Evolutionary conservation across 2,888 invertebrate species (phyloP), one percentile per base, ranked within the genome.

Genomic region (Nomada flava): DNA sequence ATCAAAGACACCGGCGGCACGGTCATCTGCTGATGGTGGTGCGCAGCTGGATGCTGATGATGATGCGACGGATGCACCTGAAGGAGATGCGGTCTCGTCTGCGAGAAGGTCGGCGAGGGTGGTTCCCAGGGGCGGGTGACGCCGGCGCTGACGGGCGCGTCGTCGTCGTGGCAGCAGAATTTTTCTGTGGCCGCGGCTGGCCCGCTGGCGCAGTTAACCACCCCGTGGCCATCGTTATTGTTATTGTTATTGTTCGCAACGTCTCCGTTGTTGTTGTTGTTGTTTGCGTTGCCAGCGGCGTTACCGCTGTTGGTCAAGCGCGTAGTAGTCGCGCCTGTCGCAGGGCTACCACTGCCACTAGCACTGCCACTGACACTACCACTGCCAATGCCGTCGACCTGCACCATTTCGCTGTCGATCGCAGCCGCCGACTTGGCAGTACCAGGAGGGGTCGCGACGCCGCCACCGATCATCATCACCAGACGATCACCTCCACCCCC

Each of bases 381-480:
- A 91, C 91, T 92, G 90, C 91, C 91, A 87, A 91, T 91, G 88
- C 91, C 91, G 87, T 93, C 92, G 89, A 92, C 91, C 86, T 90
- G 90, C 78, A 93, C 92, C 91, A 92, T 92, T 83, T 91, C 91
- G 90, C 90, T 91, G 89, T 92, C 92, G 85, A 91, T 90, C 86
- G 91, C 90, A 87, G 91, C 91, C 88, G 91, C 91, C 87, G 92
- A 89, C 85, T 92, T 93, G 86, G 90, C 91, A 90, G 92, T 92
- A 90, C 91, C 92, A 88, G 92, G 91, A 89, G 90, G 92, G 90
- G 93, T 92, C 89, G 90, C 91, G 87, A 92, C 90, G 88, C 92
- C 91, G 87, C 92, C 93, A 88, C 92, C 92, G 91, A 93, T 93
- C 93, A 93, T 93, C 92, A 93, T 92, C 90, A 91, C 92, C 92